phyloP scores from a whole-genome alignment of 2,113 vertebrate species.

The Pavo muticus region DNA sequence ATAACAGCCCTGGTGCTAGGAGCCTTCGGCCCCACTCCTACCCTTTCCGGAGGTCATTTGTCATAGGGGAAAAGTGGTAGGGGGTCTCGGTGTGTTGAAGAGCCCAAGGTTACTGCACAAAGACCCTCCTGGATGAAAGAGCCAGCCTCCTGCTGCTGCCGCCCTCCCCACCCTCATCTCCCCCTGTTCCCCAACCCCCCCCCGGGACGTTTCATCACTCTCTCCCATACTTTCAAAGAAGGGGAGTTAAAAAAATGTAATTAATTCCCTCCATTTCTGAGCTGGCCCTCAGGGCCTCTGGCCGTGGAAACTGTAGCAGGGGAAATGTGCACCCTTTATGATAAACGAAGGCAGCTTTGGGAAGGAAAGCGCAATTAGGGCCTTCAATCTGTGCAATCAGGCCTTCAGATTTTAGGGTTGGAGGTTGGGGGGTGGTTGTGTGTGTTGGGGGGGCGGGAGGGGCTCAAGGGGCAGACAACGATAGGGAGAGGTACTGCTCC shows the following conservation, averaged over 20 bases:
- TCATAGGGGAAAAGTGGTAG: neutral
- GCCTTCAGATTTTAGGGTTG: neutral
- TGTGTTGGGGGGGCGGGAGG: neutral
- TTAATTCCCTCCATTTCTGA: constrained; percentile 99
- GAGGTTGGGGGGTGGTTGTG: neutral
- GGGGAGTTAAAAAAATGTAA: constrained; percentile 91
- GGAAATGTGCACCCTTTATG: constrained; percentile 99
- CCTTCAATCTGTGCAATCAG: constrained; percentile 43
- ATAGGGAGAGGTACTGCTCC: neutral
- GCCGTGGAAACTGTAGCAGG: constrained; percentile 86
- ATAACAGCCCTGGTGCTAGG: neutral
- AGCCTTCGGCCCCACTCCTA: constrained; percentile 7
- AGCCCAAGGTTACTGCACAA: constrained; percentile 27
- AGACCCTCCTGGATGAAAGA: constrained; percentile 51
- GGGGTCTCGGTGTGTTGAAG: neutral
- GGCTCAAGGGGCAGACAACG: accelerated
- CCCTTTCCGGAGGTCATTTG: constrained; percentile 39
- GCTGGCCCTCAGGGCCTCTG: constrained; percentile 89
- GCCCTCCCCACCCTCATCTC: constrained; percentile 25
- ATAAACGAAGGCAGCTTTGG: constrained; percentile 89
- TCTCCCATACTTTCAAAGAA: constrained; percentile 83
- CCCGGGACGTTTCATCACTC: constrained; percentile 55
- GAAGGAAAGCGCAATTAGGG: constrained; percentile 76
- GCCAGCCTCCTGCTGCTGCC: neutral
- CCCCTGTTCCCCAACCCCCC: neutral